A percentile compares a stretch with the other conserved stretches of the same genome.
phyloP scores from a whole-genome alignment of 2,888 invertebrate genomes.

The Dorcus parallelipipedus region DNA sequence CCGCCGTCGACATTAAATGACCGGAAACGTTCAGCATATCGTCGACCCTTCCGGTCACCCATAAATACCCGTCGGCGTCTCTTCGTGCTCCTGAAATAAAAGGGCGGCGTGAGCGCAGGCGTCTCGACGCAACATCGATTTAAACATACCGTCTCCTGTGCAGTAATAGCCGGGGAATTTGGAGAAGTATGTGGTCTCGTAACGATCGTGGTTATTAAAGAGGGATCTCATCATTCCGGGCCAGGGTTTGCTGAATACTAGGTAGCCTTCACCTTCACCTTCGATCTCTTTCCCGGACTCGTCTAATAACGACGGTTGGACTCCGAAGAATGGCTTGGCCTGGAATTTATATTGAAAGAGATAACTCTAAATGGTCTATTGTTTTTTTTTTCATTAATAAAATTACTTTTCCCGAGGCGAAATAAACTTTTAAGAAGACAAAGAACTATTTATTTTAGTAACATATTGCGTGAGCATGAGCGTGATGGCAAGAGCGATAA shows the following conservation, averaged over 20 bases:
- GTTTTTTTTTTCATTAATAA: no score
- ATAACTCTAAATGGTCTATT: no score
- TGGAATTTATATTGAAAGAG: slow-evolving; percentile 42
- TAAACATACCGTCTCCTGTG: slow-evolving; percentile 87
- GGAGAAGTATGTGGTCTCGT: slow-evolving; percentile 89
- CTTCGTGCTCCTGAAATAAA: slow-evolving; percentile 71
- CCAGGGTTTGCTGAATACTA: slow-evolving; percentile 95
- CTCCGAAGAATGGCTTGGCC: slow-evolving; percentile 97
- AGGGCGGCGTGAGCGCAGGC: no score
- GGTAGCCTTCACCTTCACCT: slow-evolving; percentile 89
- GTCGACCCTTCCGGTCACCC: slow-evolving; percentile 96
- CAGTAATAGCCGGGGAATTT: slow-evolving; percentile 97
- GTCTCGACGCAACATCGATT: background rate
- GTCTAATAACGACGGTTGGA: slow-evolving; percentile 81
- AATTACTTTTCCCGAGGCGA: no score
- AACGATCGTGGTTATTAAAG: slow-evolving; percentile 86
- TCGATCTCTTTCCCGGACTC: slow-evolving; percentile 82
- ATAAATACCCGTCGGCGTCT: slow-evolving; percentile 91
- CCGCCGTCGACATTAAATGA: slow-evolving; percentile 95
- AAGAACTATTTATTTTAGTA: no score
- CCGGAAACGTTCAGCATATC: slow-evolving; percentile 99
- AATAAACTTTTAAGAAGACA: no score
- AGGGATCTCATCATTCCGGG: slow-evolving; percentile 97
- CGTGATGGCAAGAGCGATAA: no score
- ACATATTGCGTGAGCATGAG: no score